phyloP scores from a whole-genome alignment of 2,797 vertebrate species.

The Rousettus madagascariensis region DNA sequence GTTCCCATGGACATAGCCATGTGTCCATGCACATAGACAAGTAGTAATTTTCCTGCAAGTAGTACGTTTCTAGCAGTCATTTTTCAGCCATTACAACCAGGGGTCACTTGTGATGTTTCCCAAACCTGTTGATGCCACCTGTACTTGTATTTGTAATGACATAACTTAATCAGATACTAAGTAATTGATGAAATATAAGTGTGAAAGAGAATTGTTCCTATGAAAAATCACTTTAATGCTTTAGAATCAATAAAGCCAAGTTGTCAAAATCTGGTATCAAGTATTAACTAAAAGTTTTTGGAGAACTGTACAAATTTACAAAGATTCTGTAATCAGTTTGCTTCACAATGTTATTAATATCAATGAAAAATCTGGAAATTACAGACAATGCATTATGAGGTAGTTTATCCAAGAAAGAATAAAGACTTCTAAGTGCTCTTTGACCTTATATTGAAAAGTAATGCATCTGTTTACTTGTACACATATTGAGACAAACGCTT shows the following conservation, averaged over 20 bases:
- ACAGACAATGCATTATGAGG: background rate
- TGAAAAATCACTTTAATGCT: background rate
- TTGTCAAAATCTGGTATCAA: background rate
- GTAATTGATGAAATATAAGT: background rate
- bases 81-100: background rate
- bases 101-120: background rate
- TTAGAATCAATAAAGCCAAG: background rate
- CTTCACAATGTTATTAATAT: background rate
- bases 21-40: no score
- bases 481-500: background rate
- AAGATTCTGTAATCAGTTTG: background rate
- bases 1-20: no score
- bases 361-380: background rate
- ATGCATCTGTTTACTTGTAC: background rate
- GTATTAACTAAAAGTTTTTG: background rate
- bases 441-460: background rate
- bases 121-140: background rate
- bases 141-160: background rate
- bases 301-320: background rate
- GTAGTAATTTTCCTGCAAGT: no score
- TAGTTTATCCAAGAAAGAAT: background rate
- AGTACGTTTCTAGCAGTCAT: no score
- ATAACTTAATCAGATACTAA: background rate
- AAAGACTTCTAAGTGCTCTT: background rate
- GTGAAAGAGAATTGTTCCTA: background rate